Conservation (phyloP, 2,113 vertebrate species). For the Toxotes chatareus region DNA sequence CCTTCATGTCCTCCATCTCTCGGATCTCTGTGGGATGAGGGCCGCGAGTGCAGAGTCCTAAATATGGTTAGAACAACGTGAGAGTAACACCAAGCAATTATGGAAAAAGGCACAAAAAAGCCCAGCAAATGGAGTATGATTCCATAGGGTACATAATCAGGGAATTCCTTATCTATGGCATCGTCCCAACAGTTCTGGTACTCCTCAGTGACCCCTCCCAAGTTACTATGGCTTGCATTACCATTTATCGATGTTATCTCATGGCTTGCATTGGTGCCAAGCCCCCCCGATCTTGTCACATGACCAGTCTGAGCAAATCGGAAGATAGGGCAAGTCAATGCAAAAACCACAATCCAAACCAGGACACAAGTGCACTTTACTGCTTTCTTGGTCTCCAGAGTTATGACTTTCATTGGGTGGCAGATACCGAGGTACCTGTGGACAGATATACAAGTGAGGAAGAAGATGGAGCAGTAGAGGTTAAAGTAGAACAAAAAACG, state of each 20-base stretch:
- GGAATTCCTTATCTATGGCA: slow-evolving; percentile 86
- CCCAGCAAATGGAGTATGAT: slow-evolving; percentile 85
- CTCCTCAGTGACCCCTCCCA: slow-evolving; percentile 44
- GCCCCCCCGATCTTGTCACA: slow-evolving; percentile 48
- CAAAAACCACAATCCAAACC: slow-evolving; percentile 87
- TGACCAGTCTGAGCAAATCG: slow-evolving; percentile 86
- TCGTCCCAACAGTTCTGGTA: slow-evolving; percentile 88
- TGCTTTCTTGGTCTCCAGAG: slow-evolving; percentile 84
- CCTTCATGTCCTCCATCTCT: slow-evolving; percentile 8
- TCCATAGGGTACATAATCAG: slow-evolving; percentile 86
- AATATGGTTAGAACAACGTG: slow-evolving; percentile 86
- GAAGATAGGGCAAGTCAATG: slow-evolving; percentile 87
- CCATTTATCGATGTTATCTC: slow-evolving; percentile 18
- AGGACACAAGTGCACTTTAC: slow-evolving; percentile 85
- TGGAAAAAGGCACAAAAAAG: slow-evolving; percentile 86
- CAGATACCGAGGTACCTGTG: slow-evolving; percentile 89
- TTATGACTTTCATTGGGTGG: slow-evolving; percentile 86
- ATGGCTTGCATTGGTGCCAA: slow-evolving; percentile 24
- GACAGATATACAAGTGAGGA: slow-evolving; percentile 91
- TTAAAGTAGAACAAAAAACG: slow-evolving; percentile 91
- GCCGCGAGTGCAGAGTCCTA: slow-evolving; percentile 80
- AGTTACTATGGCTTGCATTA: slow-evolving; percentile 33
- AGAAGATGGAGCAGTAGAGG: slow-evolving; percentile 90
- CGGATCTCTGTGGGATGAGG: slow-evolving; percentile 35
- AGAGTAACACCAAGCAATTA: slow-evolving; percentile 89